Conservation (phyloP, 2,888 invertebrate species). For the Homarus gammarus region DNA sequence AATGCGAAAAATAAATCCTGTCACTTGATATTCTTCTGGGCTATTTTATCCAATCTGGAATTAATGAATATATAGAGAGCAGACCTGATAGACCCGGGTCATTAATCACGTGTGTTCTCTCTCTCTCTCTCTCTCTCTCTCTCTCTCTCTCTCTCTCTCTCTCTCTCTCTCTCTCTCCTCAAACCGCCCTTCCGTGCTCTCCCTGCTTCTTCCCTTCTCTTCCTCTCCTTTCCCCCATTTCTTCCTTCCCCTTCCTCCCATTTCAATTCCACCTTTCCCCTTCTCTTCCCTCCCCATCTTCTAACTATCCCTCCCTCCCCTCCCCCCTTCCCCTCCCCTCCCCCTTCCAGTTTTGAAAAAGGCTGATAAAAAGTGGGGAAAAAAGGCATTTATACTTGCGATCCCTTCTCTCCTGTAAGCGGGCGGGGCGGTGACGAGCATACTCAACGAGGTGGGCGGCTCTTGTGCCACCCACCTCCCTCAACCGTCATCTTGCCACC, state of each 20-base stretch:
- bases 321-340: not conserved
- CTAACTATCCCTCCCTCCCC: not conserved
- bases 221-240: not conserved
- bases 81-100: not conserved
- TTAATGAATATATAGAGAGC: too few relatives aligned
- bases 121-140: slow-evolving; percentile 9
- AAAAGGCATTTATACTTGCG: slow-evolving; percentile 44
- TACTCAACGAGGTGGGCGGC: slow-evolving; percentile 42
- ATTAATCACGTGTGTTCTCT: not conserved
- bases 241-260: not conserved
- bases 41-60: too few relatives aligned
- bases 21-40: too few relatives aligned
- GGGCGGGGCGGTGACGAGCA: slow-evolving; percentile 30
- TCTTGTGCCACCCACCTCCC: not conserved
- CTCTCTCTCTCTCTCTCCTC: not conserved
- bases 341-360: slow-evolving; percentile 21
- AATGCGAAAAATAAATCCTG: too few relatives aligned
- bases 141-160: not conserved
- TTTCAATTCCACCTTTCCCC: not conserved
- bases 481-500: not conserved
- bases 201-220: slow-evolving; percentile 10
- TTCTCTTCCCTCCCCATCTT: not conserved
- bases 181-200: slow-evolving; percentile 3
- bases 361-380: slow-evolving; percentile 56
- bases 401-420: slow-evolving; percentile 49